Percentiles rank a stretch among this genome's conserved stretches.
Conservation (phyloP, 2,888 invertebrate species). For the Cryptocheilus praepositus region DNA sequence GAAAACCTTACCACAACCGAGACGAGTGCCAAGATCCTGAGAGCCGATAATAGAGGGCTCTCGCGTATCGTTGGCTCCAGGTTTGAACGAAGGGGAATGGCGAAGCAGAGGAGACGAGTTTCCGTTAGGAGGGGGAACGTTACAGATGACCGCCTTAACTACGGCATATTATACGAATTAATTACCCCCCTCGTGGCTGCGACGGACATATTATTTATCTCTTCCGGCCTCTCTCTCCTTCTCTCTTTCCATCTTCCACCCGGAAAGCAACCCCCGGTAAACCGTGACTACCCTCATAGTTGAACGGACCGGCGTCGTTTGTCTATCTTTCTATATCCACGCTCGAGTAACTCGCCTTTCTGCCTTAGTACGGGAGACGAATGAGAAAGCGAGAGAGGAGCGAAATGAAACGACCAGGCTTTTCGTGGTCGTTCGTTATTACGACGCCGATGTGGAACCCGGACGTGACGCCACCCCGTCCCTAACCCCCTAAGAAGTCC, state of each 20-base stretch:
- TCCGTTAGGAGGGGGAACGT: slow-evolving; percentile 53
- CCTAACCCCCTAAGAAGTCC: no score
- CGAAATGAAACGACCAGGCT: slow-evolving; percentile 25
- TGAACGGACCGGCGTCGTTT: slow-evolving; percentile 60
- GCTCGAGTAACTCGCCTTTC: slow-evolving; percentile 47
- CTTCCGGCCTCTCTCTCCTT: slow-evolving; percentile 42
- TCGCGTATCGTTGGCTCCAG: slow-evolving; percentile 19
- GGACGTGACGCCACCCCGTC: no score
- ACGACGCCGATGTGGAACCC: no score
- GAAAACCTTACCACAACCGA: neutral
- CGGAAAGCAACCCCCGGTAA: slow-evolving; percentile 31
- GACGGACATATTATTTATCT: slow-evolving; percentile 73
- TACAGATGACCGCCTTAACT: slow-evolving; percentile 73
- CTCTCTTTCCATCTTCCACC: slow-evolving; percentile 37
- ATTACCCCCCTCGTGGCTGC: slow-evolving; percentile 66
- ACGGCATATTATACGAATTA: slow-evolving; percentile 74
- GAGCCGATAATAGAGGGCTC: slow-evolving; percentile 18
- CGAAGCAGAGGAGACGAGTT: slow-evolving; percentile 23
- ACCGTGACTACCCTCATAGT: slow-evolving; percentile 53
- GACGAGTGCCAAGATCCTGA: neutral
- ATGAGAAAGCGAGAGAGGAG: slow-evolving; percentile 23
- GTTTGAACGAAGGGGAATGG: neutral
- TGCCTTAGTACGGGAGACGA: no score
- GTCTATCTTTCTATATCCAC: slow-evolving; percentile 66
- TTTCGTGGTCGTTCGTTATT: no score